Evolutionary conservation across 2,797 vertebrate genomes (phyloP).

Genomic region (Amblyopsis hoosieri): DNA sequence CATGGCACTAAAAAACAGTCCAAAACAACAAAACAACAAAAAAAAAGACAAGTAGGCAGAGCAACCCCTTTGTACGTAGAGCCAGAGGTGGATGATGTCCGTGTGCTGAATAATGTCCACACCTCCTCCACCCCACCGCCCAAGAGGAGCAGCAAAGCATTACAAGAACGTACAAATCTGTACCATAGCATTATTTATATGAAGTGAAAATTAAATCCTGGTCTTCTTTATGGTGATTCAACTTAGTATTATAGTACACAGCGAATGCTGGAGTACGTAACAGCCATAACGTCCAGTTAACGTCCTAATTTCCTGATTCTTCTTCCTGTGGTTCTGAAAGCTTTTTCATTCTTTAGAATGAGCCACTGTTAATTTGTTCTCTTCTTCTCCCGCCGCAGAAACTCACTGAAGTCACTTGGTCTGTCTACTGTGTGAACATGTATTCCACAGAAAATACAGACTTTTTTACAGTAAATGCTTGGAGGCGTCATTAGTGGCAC

Average conservation of each 20-base stretch:
- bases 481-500: slow-evolving; percentile 9
- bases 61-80: slow-evolving; percentile 31
- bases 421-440: slow-evolving; percentile 36
- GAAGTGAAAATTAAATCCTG: slow-evolving; percentile 16
- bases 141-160: slow-evolving; percentile 46
- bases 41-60: slow-evolving; percentile 42
- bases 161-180: slow-evolving; percentile 36
- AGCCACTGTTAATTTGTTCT: slow-evolving; percentile 16
- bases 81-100: slow-evolving; percentile 39
- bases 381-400: slow-evolving; percentile 10
- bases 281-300: slow-evolving; percentile 26
- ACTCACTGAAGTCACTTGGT: slow-evolving; percentile 16
- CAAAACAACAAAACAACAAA: slow-evolving; percentile 31
- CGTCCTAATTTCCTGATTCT: slow-evolving; percentile 7
- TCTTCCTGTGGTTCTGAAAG: slow-evolving; percentile 2
- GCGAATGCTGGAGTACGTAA: neutral
- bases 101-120: slow-evolving; percentile 14
- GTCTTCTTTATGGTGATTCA: neutral
- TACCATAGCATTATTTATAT: slow-evolving; percentile 34
- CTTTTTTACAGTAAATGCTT: slow-evolving; percentile 52
- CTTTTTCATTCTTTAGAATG: slow-evolving; percentile 32
- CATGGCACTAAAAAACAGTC: slow-evolving; percentile 26
- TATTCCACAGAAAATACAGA: slow-evolving; percentile 58
- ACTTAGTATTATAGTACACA: slow-evolving; percentile 14
- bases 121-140: slow-evolving; percentile 31